Conservation (phyloP, 2,113 vertebrate species). For the Anoplopoma fimbria region DNA sequence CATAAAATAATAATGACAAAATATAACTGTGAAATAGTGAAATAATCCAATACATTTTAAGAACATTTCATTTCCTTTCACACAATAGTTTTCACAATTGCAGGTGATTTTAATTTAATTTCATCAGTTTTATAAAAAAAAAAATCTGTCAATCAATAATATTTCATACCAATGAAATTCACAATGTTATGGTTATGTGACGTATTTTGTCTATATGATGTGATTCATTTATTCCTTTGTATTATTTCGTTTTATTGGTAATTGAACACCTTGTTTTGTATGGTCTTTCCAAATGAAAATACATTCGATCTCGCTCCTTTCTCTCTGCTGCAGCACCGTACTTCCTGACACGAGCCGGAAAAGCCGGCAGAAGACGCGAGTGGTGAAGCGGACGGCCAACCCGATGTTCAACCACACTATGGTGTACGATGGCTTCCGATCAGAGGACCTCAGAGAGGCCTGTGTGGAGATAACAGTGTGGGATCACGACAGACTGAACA, state of each 20-base stretch:
- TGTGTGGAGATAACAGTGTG: conserved; percentile 95
- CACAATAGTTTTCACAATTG: not conserved
- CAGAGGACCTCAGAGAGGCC: conserved; percentile 90
- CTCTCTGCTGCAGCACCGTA: conserved; percentile 82
- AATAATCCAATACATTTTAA: not conserved
- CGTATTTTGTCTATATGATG: no score
- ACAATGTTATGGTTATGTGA: no score
- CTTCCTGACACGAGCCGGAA: conserved; percentile 92
- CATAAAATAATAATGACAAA: not conserved
- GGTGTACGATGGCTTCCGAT: conserved; percentile 92
- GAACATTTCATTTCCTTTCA: not conserved
- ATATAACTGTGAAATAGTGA: not conserved
- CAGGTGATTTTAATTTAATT: not conserved
- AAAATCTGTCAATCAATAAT: not conserved
- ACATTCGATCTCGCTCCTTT: not conserved
- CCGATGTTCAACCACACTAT: conserved; percentile 96
- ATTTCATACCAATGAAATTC: no score
- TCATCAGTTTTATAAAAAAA: not conserved
- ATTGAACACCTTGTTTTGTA: no score
- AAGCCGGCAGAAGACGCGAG: conserved; percentile 91
- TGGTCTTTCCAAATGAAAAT: not conserved
- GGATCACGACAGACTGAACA: conserved; percentile 91
- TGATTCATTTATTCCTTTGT: no score
- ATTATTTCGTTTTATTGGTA: no score
- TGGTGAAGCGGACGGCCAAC: conserved; percentile 88